Conservation (phyloP, 2,113 vertebrate genomes). For the Ovibos moschatus region DNA sequence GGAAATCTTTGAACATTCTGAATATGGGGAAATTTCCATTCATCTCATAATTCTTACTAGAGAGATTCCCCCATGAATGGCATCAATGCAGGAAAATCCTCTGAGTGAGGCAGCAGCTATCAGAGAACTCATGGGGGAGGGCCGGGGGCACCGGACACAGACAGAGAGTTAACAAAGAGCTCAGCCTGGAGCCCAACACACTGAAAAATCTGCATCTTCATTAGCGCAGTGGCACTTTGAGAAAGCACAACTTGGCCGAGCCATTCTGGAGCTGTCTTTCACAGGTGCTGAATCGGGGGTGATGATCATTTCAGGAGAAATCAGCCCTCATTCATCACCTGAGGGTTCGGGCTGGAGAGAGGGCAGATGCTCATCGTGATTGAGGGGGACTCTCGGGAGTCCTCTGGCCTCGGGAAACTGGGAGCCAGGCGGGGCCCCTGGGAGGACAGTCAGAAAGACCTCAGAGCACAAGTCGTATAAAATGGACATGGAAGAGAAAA, state of each 20-base stretch:
- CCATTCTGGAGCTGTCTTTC: background rate
- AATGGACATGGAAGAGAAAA: background rate
- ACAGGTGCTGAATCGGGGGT: background rate
- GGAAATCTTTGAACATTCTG: slow-evolving; percentile 27
- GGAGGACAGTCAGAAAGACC: background rate
- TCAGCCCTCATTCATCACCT: slow-evolving; percentile 34
- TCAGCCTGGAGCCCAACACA: rapidly evolving
- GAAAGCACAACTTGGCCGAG: background rate
- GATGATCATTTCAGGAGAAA: background rate
- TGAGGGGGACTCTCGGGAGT: background rate
- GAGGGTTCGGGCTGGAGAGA: background rate
- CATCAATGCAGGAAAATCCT: background rate
- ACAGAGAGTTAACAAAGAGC: background rate
- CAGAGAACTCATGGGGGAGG: background rate
- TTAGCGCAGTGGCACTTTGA: rapidly evolving
- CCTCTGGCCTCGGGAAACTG: background rate
- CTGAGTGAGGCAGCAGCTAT: background rate
- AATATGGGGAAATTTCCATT: slow-evolving; percentile 45
- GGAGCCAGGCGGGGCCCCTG: background rate
- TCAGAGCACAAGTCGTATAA: background rate
- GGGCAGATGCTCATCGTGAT: background rate
- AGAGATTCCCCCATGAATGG: slow-evolving; percentile 34
- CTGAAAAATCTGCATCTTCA: background rate
- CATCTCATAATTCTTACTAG: background rate
- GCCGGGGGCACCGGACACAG: background rate